Evolutionary conservation across 2,113 vertebrate genomes (phyloP), one percentile per base, ranked within the genome.

Genomic region (Numenius arquata): DNA sequence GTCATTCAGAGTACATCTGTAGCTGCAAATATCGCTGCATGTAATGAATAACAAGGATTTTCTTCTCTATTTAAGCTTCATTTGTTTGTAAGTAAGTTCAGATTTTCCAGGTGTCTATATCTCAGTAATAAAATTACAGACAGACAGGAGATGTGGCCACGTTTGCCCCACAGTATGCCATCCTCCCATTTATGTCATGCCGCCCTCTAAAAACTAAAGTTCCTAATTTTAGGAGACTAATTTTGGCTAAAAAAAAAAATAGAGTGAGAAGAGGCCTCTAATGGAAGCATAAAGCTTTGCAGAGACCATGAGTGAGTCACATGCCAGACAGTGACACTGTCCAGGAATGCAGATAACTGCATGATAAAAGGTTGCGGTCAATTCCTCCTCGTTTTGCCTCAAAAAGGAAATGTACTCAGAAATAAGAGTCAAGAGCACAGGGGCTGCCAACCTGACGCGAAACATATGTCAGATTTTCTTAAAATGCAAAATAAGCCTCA

Each of bases 281-380:
- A 94, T 23, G 41, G 41, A 85, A 89, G 19, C 34, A 82, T n/a
- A 89, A 84, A 85, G 41, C 58, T 94, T 89, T 1, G 0, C 26
- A 81, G 43, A 92, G 21, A 70, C 40, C 65, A 34, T 81, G 84
- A 83, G 70, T 81, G 89, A 95, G 67, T 96, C 92, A 81, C n/a
- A 36, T 6, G 72, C 3, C 61, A 91, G 87, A 90, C 90, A 94
- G 48, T 88, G 94, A 95, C 71, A 89, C 40, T 93, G 70, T n/a
- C 79, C 96, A 93, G 89, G 86, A 94, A 93, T 47, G 72, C 63
- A 95, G 81, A 97, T 48, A 95, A 67, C 79, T 79, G 48, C 55
- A 72, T 1, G 36, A 81, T 47, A 82, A 88, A 93, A 88, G 48
- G 22, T 73, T 94, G 80, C 7, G 8, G 32, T 52, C 48, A 75